Evolutionary conservation across 2,113 vertebrate species (phyloP).

Genomic region (Pholis gunnellus): DNA sequence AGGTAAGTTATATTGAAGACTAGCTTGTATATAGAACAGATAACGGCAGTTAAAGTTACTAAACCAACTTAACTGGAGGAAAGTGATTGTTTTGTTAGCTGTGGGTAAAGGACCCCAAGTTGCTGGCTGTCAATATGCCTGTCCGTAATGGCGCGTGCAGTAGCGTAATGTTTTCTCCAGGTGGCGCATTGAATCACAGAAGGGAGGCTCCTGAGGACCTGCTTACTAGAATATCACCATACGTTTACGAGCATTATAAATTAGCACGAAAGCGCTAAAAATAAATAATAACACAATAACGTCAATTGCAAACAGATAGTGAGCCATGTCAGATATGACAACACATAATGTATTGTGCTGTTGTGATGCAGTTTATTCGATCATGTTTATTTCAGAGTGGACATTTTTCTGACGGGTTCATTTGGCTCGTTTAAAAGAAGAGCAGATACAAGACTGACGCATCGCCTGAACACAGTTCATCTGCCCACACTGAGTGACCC

Average conservation of each 20-base stretch:
- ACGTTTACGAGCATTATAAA: background rate
- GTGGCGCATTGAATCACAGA: constrained; percentile 41
- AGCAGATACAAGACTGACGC: background rate
- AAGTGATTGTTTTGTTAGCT: background rate
- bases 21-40: background rate
- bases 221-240: background rate
- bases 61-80: background rate
- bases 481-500: background rate
- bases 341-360: background rate
- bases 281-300: background rate
- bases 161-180: constrained; percentile 28
- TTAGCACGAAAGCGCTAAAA: background rate
- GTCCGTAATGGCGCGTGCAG: constrained; percentile 38
- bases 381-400: background rate
- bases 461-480: background rate
- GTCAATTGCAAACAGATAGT: background rate
- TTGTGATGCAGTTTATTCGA: background rate
- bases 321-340: background rate
- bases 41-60: background rate
- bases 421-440: background rate
- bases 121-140: constrained; percentile 65
- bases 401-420: background rate
- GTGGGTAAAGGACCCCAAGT: constrained; percentile 59
- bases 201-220: background rate
- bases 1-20: background rate